Evolutionary conservation across 2,797 vertebrate genomes (phyloP), one percentile per base, ranked within the genome.

Genomic region (Adrianichthys oophorus): DNA sequence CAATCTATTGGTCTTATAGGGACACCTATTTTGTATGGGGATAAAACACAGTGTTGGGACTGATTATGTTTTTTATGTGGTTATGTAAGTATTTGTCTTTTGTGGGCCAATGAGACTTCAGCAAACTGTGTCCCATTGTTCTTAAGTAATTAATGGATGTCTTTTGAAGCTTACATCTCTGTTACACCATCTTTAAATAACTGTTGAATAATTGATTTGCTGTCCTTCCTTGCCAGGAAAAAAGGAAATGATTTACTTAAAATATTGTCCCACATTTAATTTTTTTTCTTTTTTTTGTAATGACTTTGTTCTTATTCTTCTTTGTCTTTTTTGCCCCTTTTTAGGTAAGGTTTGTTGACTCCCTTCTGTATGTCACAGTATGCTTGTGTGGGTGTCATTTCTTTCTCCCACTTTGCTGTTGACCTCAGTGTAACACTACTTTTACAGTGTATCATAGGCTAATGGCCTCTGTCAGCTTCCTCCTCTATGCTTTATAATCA

Each of bases 311-410:
- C 89, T 92, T 91, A 89, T 90, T 92, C 90, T 92, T 92, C 87
- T 92, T 89, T 92, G 82, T 90, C 85, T 85, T 78, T 88, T 90
- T 90, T 87, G 76, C 80, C 86, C 84, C 79, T 87, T 91, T 93
- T 91, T 92, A 92, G 92, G 91, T 92, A 91, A 92, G 92, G 91
- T 93, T 93, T 92, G 91, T 93, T 91, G 92, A 90, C 92, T 82
- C 84, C 86, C 81, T 72, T 87, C 76, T 90, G 81, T 90, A 69
- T 90, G 85, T 88, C 70, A 37, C 32, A 26, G 85, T 89, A 70
- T 90, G 84, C 80, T 75, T 84, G 67, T 62, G 72, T 74, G 84
- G 77, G 85, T 74, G 85, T 90, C 88, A 82, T 83, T 90, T 90
- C 81, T 90, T 87, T 87, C 82, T 85, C 87, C 83, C 83, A 86